phyloP scores from a whole-genome alignment of 1,140 invertebrate genomes.

The Pseudoatta argentina region DNA sequence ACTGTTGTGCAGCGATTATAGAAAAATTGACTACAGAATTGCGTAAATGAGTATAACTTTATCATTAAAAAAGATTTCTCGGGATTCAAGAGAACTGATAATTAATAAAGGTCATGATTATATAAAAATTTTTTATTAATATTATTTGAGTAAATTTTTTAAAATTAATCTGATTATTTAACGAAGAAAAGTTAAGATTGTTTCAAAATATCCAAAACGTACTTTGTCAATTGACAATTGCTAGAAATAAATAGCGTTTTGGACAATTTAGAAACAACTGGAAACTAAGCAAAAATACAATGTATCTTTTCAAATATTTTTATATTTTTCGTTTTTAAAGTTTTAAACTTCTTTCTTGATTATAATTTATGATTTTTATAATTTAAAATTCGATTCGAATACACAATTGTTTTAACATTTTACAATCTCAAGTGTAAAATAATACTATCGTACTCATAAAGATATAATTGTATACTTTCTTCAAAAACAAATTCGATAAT shows the following conservation, averaged over 20 bases:
- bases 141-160: neutral
- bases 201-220: neutral
- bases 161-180: too few species aligned
- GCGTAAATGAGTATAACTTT: neutral
- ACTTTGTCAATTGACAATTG: conserved; percentile 1
- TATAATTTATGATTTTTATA: neutral
- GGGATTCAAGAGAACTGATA: neutral
- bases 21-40: neutral
- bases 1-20: neutral
- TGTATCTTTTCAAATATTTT: neutral
- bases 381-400: conserved; percentile 7
- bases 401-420: neutral
- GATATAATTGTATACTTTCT: neutral
- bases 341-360: neutral
- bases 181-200: neutral
- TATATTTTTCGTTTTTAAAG: neutral
- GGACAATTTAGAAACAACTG: neutral
- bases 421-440: neutral
- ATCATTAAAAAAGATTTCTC: neutral
- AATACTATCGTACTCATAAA: neutral
- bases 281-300: neutral
- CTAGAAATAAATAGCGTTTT: neutral
- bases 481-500: neutral
- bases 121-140: neutral
- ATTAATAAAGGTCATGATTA: neutral